Evolutionary conservation across 2,113 vertebrate genomes (phyloP).

Genomic region (Catharus bicknelli): DNA sequence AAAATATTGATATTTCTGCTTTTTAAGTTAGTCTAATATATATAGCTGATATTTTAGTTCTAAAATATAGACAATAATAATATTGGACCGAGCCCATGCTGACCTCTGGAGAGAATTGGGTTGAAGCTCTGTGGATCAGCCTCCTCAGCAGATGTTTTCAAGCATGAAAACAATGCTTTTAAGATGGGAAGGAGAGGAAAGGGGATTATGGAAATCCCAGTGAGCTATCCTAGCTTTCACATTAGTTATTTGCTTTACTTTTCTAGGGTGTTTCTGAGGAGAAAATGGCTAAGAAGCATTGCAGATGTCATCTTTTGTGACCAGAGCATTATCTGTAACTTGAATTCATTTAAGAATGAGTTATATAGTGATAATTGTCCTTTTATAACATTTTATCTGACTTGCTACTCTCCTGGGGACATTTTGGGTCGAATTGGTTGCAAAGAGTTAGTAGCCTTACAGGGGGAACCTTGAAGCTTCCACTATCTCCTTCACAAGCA

Average conservation of each 20-base stretch:
- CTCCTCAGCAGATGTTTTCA: background rate
- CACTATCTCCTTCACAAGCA: background rate
- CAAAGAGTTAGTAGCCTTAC: background rate
- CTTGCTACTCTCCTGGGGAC: background rate
- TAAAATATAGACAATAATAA: background rate
- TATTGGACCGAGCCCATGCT: background rate
- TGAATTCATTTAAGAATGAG: background rate
- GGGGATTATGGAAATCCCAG: background rate
- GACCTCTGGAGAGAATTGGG: background rate
- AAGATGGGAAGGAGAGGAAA: background rate
- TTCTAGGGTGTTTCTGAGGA: background rate
- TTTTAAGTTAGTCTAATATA: background rate
- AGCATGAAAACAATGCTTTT: background rate
- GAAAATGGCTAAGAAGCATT: background rate
- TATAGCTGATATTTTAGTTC: background rate
- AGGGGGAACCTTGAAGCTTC: background rate
- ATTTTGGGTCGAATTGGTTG: background rate
- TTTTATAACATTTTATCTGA: background rate
- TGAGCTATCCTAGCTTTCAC: background rate
- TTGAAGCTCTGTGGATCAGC: background rate
- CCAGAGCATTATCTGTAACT: background rate
- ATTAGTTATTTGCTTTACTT: conserved; percentile 5
- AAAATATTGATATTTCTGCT: background rate
- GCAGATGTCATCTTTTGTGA: background rate
- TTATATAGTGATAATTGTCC: background rate